Base-by-base conservation (phyloP, 2,113 vertebrate species). In the Sciurus niger region DNA sequence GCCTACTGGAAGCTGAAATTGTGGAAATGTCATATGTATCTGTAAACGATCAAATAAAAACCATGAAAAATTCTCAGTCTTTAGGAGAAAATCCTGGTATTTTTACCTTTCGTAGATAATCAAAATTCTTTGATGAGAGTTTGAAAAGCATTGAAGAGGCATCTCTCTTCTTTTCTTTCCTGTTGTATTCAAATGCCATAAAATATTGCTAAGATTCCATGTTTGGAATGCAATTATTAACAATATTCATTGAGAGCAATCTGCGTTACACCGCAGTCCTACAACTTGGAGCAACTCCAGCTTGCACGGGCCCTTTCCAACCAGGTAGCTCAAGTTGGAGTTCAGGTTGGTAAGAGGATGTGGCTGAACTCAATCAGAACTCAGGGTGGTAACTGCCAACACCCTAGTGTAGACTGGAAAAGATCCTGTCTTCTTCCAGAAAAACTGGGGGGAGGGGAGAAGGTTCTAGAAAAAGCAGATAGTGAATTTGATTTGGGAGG, bases 11-110 rank as follows among this genome's bases (percentile, higher is more conserved):
- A 63, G 28, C 51, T 53, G 17, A 82, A 90, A 80, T 40, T 34
- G 48, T 58, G 74, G n/a, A 68, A 28, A 34, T 63, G 34, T 32
- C 22, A 51, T 63, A 30, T 22, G 10, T 34, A 60, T 22, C 34
- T 28, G 53, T 79, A 88, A 96, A 82, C 24, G 89, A 55, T 28
- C 53, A 93, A 67, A 46, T 78, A 68, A 94, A 96, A 93, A 53
- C 2, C 20, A 77, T 76, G 63, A 89, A 70, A 93, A 73, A 17
- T 6, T 68, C 18, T 68, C 67, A 58, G 34, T 48, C 1, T 68
- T 94, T 40, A 84, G 46, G 79, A 79, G 30, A 74, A 88, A 96
- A 86, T 67, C 30, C 58, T 40, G 67, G 10, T 84, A 70, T 74
- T 79, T 95, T 73, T 86, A 43, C 9, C 25, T 74, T 94, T 92